Percentiles rank a stretch among this genome's conserved stretches.
Conservation (phyloP, 1,140 invertebrate species). For the Drosophila orosa region DNA sequence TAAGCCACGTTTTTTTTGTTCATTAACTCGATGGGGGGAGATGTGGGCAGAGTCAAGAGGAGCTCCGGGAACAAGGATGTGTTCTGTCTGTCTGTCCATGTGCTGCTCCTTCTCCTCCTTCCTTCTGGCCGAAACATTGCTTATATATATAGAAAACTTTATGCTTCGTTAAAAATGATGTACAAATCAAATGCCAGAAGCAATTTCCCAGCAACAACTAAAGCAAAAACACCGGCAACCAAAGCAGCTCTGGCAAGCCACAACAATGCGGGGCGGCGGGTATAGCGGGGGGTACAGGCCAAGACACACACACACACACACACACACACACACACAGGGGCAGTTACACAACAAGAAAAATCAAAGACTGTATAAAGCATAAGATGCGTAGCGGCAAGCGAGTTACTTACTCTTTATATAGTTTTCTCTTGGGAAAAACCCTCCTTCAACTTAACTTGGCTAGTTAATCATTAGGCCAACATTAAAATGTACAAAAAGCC, state of each 20-base stretch:
- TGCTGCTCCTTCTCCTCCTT: not conserved
- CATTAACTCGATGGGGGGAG: conserved; percentile 35
- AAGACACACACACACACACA: not conserved
- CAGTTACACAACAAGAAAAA: not conserved
- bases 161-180: conserved; percentile 81
- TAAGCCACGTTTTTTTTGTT: conserved; percentile 44
- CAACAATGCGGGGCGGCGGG: conserved; percentile 37
- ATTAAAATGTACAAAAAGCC: not conserved
- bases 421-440: not conserved
- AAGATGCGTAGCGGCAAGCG: not conserved
- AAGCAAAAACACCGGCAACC: conserved; percentile 41
- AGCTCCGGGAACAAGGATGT: conserved; percentile 35
- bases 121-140: conserved; percentile 3
- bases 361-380: not conserved
- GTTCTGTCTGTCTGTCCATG: conserved; percentile 31
- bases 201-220: conserved; percentile 64
- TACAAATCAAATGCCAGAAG: conserved; percentile 81
- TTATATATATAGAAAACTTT: conserved; percentile 57
- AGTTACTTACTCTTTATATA: not conserved
- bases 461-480: not conserved
- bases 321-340: conserved; percentile 1
- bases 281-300: not conserved
- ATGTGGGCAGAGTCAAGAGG: conserved; percentile 20
- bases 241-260: conserved; percentile 32
- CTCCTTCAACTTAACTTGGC: too few relatives aligned